phyloP scores from a whole-genome alignment of 2,888 invertebrate genomes.

The Leptopterna dolabrata region DNA sequence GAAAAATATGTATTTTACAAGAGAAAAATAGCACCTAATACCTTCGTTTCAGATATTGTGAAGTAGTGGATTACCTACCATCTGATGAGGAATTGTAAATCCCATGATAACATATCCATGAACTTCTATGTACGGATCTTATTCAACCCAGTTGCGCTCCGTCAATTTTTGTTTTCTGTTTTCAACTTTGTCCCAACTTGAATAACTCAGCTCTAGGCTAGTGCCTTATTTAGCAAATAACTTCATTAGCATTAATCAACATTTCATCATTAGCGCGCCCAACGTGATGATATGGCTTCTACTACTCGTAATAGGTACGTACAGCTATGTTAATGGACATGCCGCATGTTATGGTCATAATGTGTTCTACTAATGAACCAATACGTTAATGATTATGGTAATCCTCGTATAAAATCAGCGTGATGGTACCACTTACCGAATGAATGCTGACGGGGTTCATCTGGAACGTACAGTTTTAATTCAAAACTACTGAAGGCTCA shows the following conservation, averaged over 20 bases:
- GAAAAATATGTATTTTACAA: too few species aligned
- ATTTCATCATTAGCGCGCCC: not conserved
- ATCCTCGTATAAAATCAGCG: not conserved
- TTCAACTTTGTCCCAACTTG: not conserved
- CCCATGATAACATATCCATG: too few species aligned
- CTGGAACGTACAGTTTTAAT: not conserved
- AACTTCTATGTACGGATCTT: too few species aligned
- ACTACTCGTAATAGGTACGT: not conserved
- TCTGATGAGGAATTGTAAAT: too few species aligned
- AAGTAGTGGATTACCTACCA: too few species aligned
- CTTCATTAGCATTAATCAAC: not conserved
- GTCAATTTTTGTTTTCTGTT: not conserved
- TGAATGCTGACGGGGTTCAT: slow-evolving; percentile 3
- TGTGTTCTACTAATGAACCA: not conserved
- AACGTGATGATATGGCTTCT: not conserved
- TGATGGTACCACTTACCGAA: not conserved
- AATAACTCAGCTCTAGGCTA: too few species aligned
- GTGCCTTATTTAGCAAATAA: not conserved
- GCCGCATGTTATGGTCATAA: not conserved
- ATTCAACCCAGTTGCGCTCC: not conserved
- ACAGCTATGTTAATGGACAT: not conserved
- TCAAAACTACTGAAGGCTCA: not conserved
- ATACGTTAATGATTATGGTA: slow-evolving; percentile 4
- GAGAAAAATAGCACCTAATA: too few species aligned
- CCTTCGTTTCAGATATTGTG: too few species aligned